Conservation (phyloP, 2,888 invertebrate species). For the Galeruca laticollis region DNA sequence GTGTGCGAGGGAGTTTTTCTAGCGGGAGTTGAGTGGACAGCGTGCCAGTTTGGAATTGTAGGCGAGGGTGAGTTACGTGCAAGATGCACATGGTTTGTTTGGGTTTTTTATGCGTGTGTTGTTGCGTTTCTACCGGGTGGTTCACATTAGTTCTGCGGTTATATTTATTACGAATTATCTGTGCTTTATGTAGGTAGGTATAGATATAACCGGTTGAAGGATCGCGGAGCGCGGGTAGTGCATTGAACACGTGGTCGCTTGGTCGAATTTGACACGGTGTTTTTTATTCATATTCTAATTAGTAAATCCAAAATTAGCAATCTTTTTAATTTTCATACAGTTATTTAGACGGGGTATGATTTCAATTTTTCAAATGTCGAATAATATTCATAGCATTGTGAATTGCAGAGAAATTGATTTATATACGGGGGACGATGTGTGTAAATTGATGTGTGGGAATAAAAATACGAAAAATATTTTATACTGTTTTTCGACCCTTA, state of each 20-base stretch:
- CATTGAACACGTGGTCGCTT: constrained; percentile 21
- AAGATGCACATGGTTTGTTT: constrained; percentile 42
- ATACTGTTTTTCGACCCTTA: no score
- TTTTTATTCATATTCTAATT: constrained; percentile 2
- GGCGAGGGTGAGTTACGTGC: constrained; percentile 40
- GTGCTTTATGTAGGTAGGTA: constrained; percentile 18
- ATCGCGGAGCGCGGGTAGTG: constrained; percentile 11
- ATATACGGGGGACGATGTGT: no score
- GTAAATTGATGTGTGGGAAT: no score
- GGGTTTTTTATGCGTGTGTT: constrained; percentile 40
- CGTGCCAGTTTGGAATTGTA: constrained; percentile 45
- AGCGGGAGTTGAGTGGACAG: constrained; percentile 46
- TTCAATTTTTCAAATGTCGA: no score
- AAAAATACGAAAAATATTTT: no score
- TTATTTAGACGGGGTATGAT: no score
- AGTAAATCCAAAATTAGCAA: neutral
- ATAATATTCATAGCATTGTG: no score
- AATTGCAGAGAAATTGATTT: no score
- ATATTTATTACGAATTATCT: neutral
- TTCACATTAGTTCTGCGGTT: constrained; percentile 23
- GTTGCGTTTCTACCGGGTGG: constrained; percentile 40
- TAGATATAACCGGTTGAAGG: constrained; percentile 1
- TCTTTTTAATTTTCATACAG: neutral
- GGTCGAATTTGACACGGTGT: neutral
- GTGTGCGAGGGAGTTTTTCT: constrained; percentile 48